Evolutionary conservation across 2,113 vertebrate species (phyloP), one percentile per base, ranked within the genome.

Genomic region (Cyanoliseus patagonus): DNA sequence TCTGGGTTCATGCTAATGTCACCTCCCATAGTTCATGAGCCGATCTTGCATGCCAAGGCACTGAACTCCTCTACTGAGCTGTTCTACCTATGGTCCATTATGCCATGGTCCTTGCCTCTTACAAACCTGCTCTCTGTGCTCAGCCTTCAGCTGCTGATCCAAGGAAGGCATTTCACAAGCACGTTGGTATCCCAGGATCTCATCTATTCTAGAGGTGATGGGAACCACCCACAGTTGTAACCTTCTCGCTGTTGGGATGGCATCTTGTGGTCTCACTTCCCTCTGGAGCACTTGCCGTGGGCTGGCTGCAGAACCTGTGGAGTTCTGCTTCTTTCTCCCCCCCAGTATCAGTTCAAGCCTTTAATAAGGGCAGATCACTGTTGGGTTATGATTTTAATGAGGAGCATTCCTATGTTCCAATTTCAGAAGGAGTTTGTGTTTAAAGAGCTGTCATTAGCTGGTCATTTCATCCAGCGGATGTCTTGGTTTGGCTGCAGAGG

Each of bases 271-370:
- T 15, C 27, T 59, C 28, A 41, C 64, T 61, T 37, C 18, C 55
- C 77, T 14, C 11, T 0, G 17, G n/a, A 42, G 42, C 19, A 0
- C 33, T 66, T 9, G 33, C 57, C 2, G 0, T 11, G 15, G 13
- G 86, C 78, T 73, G 84, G n/a, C 31, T 63, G n/a, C 5, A 19
- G 49, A 84, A 39, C 69, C 68, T 27, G 6, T 9, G 20, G 63
- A n/a, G 7, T n/a, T 61, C 53, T 82, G 47, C 41, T 73, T 16
- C 69, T 42, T 37, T 28, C 27, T 62, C 30, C 53, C 72, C 72
- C 44, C 61, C 5, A 55, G 17, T 37, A 70, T 82, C 77, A 19
- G 39, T 24, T 59, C 28, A 61, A 27, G 47, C 44, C 59, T 81
- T 70, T 46, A 75, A 4, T 33, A 78, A 81, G 55, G 27, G 15